Evolutionary conservation across 2,888 invertebrate species (phyloP).

Genomic region (Embidobia sp.): DNA sequence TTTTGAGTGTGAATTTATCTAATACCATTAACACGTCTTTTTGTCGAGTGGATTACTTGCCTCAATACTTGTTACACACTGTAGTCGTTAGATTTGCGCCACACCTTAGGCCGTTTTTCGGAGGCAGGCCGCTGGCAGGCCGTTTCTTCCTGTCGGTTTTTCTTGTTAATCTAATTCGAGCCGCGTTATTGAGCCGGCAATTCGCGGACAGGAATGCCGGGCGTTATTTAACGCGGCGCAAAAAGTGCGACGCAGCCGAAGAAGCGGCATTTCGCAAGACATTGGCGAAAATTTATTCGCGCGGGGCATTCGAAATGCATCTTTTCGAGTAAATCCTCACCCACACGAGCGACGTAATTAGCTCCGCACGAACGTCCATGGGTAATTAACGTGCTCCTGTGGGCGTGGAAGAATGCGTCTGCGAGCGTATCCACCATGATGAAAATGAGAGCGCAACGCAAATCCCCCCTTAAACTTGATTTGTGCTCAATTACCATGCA

Average conservation of each 20-base stretch:
- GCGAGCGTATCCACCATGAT: constrained; percentile 70
- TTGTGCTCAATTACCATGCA: constrained; percentile 81
- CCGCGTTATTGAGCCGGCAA: constrained; percentile 16
- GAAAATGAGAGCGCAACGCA: constrained; percentile 67
- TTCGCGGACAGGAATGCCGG: constrained; percentile 25
- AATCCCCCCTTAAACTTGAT: constrained; percentile 80
- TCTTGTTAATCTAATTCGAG: constrained; percentile 7
- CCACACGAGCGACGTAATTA: constrained; percentile 65
- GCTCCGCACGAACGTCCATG: constrained; percentile 65
- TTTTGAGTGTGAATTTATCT: too few species aligned
- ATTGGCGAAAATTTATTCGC: constrained; percentile 45
- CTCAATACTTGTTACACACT: too few species aligned
- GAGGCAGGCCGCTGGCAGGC: too few species aligned
- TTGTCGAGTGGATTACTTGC: too few species aligned
- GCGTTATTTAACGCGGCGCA: constrained; percentile 37
- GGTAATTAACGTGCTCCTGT: constrained; percentile 67
- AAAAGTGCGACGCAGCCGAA: constrained; percentile 35
- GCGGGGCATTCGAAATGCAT: constrained; percentile 39
- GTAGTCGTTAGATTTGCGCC: too few species aligned
- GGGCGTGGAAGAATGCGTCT: constrained; percentile 70
- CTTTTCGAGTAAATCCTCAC: constrained; percentile 58
- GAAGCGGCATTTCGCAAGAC: constrained; percentile 39
- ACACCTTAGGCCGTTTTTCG: too few species aligned
- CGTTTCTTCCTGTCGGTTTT: too few species aligned
- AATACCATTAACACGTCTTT: too few species aligned